These are phyloP conservation scores for Caenorhabditis virilis DNA, from an alignment of 2,888 invertebrate genomes.

Conservation along the genomic window DNA sequence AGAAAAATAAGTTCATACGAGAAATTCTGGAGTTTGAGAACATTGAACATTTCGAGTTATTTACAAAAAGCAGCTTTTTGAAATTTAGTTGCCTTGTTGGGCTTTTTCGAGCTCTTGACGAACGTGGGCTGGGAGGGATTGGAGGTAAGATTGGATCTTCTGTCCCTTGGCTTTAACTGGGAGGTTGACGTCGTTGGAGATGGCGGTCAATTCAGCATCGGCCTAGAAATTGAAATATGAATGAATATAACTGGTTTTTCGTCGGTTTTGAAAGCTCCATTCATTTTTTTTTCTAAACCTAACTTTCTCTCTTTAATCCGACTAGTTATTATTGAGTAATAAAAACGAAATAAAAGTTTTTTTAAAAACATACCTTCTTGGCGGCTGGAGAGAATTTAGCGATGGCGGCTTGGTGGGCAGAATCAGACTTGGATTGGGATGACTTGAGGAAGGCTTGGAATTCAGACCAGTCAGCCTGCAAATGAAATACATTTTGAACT, in stretches of 20 bases:
- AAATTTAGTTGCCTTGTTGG: no score
- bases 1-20: neutral
- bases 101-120: conserved; percentile 58
- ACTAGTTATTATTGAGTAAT: no score
- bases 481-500: conserved; percentile 1
- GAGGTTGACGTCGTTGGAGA: conserved; percentile 56
- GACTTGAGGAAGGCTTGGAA: conserved; percentile 56
- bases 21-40: neutral
- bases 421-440: conserved; percentile 54
- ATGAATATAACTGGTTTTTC: neutral
- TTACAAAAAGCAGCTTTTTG: no score
- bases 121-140: conserved; percentile 53
- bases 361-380: conserved; percentile 41
- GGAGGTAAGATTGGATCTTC: conserved; percentile 56
- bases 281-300: no score
- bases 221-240: conserved; percentile 16
- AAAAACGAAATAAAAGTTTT: no score
- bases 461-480: conserved; percentile 54
- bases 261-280: conserved; percentile 2
- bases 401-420: conserved; percentile 57
- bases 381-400: conserved; percentile 60
- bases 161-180: conserved; percentile 55
- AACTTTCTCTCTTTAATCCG: no score
- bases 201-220: conserved; percentile 56
- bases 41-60: neutral